A percentile compares a stretch with the other conserved stretches of the same genome.
Conservation (phyloP, 2,888 invertebrate genomes). For the Dasysyrphus albostriatus region DNA sequence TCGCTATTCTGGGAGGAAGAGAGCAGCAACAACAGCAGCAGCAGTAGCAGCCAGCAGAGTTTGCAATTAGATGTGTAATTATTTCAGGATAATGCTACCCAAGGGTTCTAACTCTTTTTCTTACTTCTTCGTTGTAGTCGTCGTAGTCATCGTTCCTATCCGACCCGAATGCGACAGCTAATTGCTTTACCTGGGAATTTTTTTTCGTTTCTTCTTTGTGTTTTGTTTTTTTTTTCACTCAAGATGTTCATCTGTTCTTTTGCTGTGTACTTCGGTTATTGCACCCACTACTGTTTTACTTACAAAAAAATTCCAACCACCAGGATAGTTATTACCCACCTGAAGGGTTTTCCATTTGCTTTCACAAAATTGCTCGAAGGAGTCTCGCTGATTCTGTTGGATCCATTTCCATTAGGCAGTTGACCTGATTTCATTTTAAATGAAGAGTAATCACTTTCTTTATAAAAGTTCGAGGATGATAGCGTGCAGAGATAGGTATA, state of each 20-base stretch:
- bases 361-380: constrained; percentile 31
- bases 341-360: constrained; percentile 45
- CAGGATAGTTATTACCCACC: constrained; percentile 50
- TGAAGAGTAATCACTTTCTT: constrained; percentile 69
- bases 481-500: constrained; percentile 22
- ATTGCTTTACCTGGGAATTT: constrained; percentile 64
- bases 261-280: constrained; percentile 57
- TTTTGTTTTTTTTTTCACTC: constrained; percentile 1
- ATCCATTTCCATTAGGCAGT: constrained; percentile 46
- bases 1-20: constrained; percentile 19
- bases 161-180: constrained; percentile 63
- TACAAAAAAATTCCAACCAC: constrained; percentile 37
- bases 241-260: constrained; percentile 54
- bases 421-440: constrained; percentile 74
- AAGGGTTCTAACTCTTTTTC: constrained; percentile 43
- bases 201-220: background rate
- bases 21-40: no score
- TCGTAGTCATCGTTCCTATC: background rate
- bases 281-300: constrained; percentile 49
- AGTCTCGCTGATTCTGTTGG: constrained; percentile 25
- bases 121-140: constrained; percentile 4
- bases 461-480: constrained; percentile 30
- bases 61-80: constrained; percentile 73
- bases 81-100: constrained; percentile 70
- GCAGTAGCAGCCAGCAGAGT: constrained; percentile 31